Evolutionary conservation across 2,888 invertebrate genomes (phyloP).

Genomic region (Galerucella pusilla): DNA sequence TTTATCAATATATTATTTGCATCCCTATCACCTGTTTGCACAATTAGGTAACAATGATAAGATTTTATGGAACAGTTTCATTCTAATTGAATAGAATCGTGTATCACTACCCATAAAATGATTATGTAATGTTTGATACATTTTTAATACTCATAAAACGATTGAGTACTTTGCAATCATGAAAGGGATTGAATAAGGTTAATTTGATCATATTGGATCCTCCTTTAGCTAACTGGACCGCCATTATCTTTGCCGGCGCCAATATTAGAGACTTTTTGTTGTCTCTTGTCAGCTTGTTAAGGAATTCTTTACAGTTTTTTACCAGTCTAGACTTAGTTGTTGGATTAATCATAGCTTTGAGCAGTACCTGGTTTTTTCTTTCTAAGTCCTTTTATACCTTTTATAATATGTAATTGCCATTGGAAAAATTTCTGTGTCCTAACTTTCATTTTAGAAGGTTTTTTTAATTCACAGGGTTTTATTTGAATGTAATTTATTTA

Average conservation of each 20-base stretch:
- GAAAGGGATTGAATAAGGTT: too few species aligned
- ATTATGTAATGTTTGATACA: neutral
- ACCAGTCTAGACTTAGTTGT: too few species aligned
- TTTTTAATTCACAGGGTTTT: neutral
- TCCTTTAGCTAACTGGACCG: too few species aligned
- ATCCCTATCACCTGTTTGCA: constrained; percentile 4
- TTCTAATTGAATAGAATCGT: neutral
- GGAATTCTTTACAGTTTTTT: too few species aligned
- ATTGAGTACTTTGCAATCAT: neutral
- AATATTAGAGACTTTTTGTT: too few species aligned
- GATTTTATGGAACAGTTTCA: neutral
- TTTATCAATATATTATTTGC: neutral
- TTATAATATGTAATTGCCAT: too few species aligned
- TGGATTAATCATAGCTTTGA: too few species aligned
- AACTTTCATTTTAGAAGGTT: neutral
- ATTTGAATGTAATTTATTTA: neutral
- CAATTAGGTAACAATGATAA: constrained; percentile 1
- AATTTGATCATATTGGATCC: too few species aligned
- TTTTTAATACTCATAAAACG: neutral
- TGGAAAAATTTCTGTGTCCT: neutral
- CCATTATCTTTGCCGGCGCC: too few species aligned
- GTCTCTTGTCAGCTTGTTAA: too few species aligned
- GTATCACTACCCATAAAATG: neutral
- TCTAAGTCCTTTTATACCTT: too few species aligned
- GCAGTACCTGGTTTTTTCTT: too few species aligned